These are phyloP conservation scores for Drosophila mayaguana DNA, from an alignment of 2,888 invertebrate genomes.

Conservation along the genomic window DNA sequence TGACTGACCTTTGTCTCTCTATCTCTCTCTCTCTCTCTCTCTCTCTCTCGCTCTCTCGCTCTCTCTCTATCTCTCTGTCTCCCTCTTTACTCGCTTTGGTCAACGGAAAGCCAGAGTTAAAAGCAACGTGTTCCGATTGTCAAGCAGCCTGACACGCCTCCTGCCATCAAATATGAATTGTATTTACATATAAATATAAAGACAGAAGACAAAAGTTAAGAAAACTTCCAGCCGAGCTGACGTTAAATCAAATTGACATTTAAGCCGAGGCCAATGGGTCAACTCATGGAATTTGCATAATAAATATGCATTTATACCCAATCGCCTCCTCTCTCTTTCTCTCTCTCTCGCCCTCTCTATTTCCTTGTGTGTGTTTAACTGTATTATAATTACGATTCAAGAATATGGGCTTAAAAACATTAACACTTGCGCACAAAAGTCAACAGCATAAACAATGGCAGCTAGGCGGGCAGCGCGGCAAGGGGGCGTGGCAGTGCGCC, in stretches of 20 bases:
- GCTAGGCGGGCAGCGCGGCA: neutral
- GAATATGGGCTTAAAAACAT: conserved; percentile 48
- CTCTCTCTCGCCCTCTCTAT: neutral
- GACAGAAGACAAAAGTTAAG: conserved; percentile 18
- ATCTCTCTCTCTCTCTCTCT: neutral
- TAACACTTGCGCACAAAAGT: conserved; percentile 69
- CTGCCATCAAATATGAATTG: conserved; percentile 31
- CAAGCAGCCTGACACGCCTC: conserved; percentile 40
- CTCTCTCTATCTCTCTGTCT: too few species aligned
- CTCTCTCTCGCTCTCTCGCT: neutral
- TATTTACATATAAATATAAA: conserved; percentile 24
- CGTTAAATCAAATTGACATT: conserved; percentile 43
- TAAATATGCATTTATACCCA: conserved; percentile 42
- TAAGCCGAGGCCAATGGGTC: conserved; percentile 54
- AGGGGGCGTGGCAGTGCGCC: conserved; percentile 4
- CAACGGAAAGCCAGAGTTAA: conserved; percentile 7
- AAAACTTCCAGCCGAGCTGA: conserved; percentile 18
- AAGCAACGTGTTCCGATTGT: conserved; percentile 45
- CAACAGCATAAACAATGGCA: conserved; percentile 64
- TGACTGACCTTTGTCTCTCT: conserved; percentile 14
- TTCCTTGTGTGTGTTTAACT: conserved; percentile 23
- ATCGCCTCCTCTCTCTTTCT: neutral
- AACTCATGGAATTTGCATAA: conserved; percentile 53
- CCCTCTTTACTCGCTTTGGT: neutral
- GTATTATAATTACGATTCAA: conserved; percentile 55